phyloP scores from a whole-genome alignment of 2,797 vertebrate genomes.

The Malurus leucopterus region DNA sequence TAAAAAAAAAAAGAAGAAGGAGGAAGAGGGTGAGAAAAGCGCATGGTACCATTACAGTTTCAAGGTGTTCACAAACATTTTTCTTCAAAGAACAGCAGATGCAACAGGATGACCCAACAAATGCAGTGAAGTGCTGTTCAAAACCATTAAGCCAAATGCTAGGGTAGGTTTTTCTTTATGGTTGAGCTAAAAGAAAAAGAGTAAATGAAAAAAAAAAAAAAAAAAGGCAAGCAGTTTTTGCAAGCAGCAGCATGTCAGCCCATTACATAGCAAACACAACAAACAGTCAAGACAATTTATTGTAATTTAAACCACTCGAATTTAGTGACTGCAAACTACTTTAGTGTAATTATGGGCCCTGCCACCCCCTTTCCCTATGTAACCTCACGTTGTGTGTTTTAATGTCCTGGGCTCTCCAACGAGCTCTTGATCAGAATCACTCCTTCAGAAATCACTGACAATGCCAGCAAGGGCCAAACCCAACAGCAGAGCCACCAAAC shows the following conservation, averaged over 20 bases:
- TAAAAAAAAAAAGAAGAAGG: neutral
- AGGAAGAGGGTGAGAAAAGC: neutral
- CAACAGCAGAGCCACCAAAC: neutral
- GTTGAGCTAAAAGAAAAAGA: neutral
- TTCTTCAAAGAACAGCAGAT: neutral
- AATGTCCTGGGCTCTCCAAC: rapidly evolving
- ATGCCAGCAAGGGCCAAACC: neutral
- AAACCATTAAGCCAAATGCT: neutral
- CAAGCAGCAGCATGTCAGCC: constrained; percentile 30
- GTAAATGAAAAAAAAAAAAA: neutral
- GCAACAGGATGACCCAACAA: neutral
- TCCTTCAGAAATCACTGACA: neutral
- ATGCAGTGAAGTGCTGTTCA: neutral
- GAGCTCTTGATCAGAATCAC: neutral
- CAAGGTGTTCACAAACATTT: neutral
- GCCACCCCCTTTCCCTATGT: neutral
- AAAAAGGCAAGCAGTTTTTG: neutral
- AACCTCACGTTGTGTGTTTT: neutral
- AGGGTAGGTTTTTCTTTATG: neutral
- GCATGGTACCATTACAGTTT: neutral
- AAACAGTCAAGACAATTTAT: constrained; percentile 7
- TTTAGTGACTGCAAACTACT: constrained; percentile 7
- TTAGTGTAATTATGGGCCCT: neutral
- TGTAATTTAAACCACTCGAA: constrained; percentile 16
- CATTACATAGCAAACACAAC: constrained; percentile 17